Evolutionary conservation across 2,113 vertebrate species (phyloP).

Genomic region (Mobula hypostoma): DNA sequence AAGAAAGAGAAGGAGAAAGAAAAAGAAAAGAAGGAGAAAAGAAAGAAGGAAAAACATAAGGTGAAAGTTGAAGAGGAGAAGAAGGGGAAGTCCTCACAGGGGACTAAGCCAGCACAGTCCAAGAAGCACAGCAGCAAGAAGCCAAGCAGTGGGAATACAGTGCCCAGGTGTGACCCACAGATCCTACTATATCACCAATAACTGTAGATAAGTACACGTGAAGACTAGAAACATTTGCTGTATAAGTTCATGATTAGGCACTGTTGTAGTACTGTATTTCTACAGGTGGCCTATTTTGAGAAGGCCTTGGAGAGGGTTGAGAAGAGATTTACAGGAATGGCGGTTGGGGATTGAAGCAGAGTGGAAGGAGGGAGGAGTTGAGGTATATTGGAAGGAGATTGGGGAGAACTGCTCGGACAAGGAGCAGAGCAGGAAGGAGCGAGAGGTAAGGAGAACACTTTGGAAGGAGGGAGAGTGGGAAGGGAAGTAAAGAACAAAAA

Average conservation of each 20-base stretch:
- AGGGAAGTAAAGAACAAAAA: not conserved
- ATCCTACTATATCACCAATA: not conserved
- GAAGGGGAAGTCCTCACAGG: slow-evolving; percentile 70
- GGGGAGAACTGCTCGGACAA: not conserved
- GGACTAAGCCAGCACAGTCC: slow-evolving; percentile 67
- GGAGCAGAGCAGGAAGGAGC: too few relatives aligned
- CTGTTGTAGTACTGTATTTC: not conserved
- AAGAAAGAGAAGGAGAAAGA: slow-evolving; percentile 74
- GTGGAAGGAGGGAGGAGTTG: not conserved
- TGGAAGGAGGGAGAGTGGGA: not conserved
- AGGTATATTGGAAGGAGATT: slow-evolving; percentile 31
- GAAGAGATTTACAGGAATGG: not conserved
- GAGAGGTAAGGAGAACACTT: too few relatives aligned
- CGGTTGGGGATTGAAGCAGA: not conserved
- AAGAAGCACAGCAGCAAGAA: slow-evolving; percentile 77
- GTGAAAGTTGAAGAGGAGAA: slow-evolving; percentile 74
- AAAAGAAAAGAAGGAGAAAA: slow-evolving; percentile 68
- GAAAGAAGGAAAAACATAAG: slow-evolving; percentile 61
- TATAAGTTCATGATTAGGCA: not conserved
- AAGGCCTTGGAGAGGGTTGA: not conserved
- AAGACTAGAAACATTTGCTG: not conserved
- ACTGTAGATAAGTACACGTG: not conserved
- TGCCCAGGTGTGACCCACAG: slow-evolving; percentile 47
- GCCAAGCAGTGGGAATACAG: slow-evolving; percentile 70
- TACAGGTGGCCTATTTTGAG: not conserved